A percentile compares a stretch with the other conserved stretches of the same genome.
phyloP scores from a whole-genome alignment of 2,888 invertebrate species.

The Podotricha telesiphe region DNA sequence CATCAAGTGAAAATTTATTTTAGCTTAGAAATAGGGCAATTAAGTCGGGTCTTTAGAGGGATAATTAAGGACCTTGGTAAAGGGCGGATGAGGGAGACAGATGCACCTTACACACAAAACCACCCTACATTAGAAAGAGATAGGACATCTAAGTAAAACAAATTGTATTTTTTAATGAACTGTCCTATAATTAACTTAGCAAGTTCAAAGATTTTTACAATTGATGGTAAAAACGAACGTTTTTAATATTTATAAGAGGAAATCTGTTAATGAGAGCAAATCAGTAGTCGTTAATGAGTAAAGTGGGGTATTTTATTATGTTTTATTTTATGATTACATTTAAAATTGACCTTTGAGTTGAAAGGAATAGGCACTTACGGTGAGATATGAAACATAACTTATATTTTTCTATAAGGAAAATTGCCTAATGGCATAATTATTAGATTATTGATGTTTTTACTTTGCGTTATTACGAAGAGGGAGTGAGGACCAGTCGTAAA shows the following conservation, averaged over 20 bases:
- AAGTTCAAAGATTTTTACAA: constrained; percentile 44
- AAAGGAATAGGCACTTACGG: background rate
- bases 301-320: constrained; percentile 1
- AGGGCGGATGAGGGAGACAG: constrained; percentile 45
- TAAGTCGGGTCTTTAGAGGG: constrained; percentile 49
- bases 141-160: constrained; percentile 18
- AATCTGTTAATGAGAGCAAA: constrained; percentile 25
- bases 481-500: no score
- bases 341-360: background rate
- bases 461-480: no score
- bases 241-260: constrained; percentile 33
- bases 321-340: constrained; percentile 9
- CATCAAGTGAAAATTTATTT: constrained; percentile 48
- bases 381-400: background rate
- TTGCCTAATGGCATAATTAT: background rate
- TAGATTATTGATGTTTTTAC: background rate
- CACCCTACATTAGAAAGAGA: background rate
- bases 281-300: constrained; percentile 17
- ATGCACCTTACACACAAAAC: constrained; percentile 7
- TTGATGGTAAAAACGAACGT: constrained; percentile 34
- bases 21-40: constrained; percentile 50
- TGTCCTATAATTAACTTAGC: constrained; percentile 44
- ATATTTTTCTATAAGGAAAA: background rate
- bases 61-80: constrained; percentile 48
- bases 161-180: constrained; percentile 47